Evolutionary conservation across 2,113 vertebrate species (phyloP), one percentile per base, ranked within the genome.

Genomic region (Candoia aspera): DNA sequence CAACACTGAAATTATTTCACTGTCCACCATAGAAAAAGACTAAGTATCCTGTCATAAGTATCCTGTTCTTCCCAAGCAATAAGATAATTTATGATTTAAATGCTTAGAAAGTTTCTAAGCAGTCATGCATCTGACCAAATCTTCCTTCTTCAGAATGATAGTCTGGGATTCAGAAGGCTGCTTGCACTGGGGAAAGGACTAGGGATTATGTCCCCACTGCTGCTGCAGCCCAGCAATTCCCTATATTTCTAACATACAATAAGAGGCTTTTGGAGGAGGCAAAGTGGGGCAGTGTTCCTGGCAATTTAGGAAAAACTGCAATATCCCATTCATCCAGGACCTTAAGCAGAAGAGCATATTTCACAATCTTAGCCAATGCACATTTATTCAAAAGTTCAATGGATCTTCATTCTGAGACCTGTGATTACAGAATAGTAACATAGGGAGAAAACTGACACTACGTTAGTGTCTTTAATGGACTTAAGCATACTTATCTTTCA

Each of bases 61-160:
- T 79, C 73, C 33, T 21, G 42, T 42, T 8, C 33, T 15, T 8
- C 33, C 8, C 15, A 79, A 79, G 17, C 15, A 79, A 42, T 79
- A 42, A 42, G 37, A 42, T 79, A 79, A 42, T 79, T 17, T 42
- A 21, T 42, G 6, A 8, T 37, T 79, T 4, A 87, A 42, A 89
- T 29, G 33, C 93, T 64, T 53, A 59, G 86, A 93, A 93, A 21
- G 49, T 93, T 79, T 79, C 17, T 42, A 79, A 79, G 73, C 17
- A 21, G 2, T 33, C 33, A 42, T 42, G 8, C 21, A 8, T 17
- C 17, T 1, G 33, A 42, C 17, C 73, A 79, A 42, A 42, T 79
- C 33, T 8, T 79, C 17, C 54, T 37, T 57, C n/a, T 62, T 42
- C 13, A 79, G 17, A 79, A 42, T 79, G 21, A 33, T 8, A 49